These are phyloP conservation scores for Acrocyrtus sp. DNA, from an alignment of 2,888 invertebrate genomes.

Conservation along the genomic window DNA sequence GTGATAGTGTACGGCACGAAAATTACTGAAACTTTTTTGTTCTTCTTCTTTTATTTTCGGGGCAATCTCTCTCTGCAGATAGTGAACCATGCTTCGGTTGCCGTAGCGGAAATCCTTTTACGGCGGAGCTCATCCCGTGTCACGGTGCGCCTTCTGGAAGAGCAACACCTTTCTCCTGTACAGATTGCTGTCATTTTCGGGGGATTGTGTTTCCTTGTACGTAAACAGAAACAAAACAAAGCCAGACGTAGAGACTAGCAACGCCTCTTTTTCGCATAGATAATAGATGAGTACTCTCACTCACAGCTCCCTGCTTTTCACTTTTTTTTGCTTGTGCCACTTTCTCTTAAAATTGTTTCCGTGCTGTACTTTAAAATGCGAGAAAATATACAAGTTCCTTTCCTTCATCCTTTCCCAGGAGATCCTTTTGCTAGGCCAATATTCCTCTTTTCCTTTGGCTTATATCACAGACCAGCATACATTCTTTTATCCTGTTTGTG, in stretches of 20 bases:
- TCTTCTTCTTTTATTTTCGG: slow-evolving; percentile 14
- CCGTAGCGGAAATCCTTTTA: slow-evolving; percentile 48
- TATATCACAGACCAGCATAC: too few relatives aligned
- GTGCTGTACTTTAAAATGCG: too few relatives aligned
- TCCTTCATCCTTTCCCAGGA: too few relatives aligned
- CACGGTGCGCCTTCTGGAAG: slow-evolving; percentile 37
- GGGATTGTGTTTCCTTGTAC: slow-evolving; percentile 54
- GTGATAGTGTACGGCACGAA: too few relatives aligned
- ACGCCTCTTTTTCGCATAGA: not conserved
- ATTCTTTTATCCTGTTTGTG: too few relatives aligned
- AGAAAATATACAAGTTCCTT: too few relatives aligned
- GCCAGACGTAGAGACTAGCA: too few relatives aligned
- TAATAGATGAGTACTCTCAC: not conserved
- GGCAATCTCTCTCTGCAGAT: slow-evolving; percentile 36
- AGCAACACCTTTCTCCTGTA: slow-evolving; percentile 43
- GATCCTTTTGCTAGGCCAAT: too few relatives aligned
- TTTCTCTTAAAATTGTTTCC: not conserved
- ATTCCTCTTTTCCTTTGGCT: too few relatives aligned
- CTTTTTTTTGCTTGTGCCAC: not conserved
- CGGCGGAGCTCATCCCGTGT: slow-evolving; percentile 37
- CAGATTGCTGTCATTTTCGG: slow-evolving; percentile 53
- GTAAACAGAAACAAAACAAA: too few relatives aligned
- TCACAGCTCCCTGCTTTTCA: not conserved
- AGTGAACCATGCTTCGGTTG: slow-evolving; percentile 47
- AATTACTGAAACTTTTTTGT: slow-evolving; percentile 2